Conservation (phyloP, 1,140 invertebrate genomes). For the Drosophila bifasciata region DNA sequence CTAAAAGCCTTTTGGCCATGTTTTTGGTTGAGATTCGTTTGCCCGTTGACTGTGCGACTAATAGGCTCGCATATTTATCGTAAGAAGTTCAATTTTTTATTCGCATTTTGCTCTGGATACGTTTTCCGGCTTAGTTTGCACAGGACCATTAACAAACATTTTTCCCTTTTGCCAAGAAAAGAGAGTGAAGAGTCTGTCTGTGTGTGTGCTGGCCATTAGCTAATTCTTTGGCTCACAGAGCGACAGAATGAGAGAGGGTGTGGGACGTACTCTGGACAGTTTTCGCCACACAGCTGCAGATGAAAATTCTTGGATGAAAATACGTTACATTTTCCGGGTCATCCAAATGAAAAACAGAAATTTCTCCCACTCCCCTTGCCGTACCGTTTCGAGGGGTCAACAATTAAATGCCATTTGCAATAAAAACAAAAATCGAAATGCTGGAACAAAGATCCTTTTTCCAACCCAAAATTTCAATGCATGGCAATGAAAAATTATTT, state of each 20-base stretch:
- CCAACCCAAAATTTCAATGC: constrained; percentile 3
- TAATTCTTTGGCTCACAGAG: constrained; percentile 51
- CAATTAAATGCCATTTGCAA: constrained; percentile 78
- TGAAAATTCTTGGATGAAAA: constrained; percentile 31
- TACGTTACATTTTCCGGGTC: constrained; percentile 58
- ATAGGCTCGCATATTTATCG: constrained; percentile 73
- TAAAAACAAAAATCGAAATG: constrained; percentile 53
- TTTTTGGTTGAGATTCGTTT: constrained; percentile 18
- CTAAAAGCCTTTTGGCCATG: constrained; percentile 36
- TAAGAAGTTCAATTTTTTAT: constrained; percentile 81
- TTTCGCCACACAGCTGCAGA: constrained; percentile 33
- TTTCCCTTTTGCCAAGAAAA: constrained; percentile 34
- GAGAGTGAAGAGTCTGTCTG: neutral
- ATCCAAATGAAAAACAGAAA: constrained; percentile 12
- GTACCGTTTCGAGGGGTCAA: constrained; percentile 56
- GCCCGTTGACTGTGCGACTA: constrained; percentile 54
- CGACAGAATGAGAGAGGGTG: too few relatives aligned
- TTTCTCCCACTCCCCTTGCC: neutral
- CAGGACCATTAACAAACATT: constrained; percentile 66
- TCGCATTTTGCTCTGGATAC: constrained; percentile 33
- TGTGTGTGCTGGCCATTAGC: constrained; percentile 38
- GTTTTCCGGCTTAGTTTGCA: constrained; percentile 58
- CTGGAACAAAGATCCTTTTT: constrained; percentile 10
- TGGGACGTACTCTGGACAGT: constrained; percentile 13
- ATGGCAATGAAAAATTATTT: constrained; percentile 75